Percentiles rank a stretch among this genome's conserved stretches.
Evolutionary conservation across 2,113 vertebrate genomes (phyloP).

Genomic region (Pithys albifrons): DNA sequence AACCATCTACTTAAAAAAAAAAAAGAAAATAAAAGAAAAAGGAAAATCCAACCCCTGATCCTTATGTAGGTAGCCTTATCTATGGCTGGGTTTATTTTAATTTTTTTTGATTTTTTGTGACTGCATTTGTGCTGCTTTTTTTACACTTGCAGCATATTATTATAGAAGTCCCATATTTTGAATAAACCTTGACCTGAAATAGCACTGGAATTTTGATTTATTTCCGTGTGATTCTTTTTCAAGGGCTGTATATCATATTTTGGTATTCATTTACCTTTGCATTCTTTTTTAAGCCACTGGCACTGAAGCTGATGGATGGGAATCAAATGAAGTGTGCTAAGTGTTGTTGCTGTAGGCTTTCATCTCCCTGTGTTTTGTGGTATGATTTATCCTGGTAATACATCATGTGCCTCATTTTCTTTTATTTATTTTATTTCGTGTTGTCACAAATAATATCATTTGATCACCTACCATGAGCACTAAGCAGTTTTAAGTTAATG

Average conservation of each 20-base stretch:
- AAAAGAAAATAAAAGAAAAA: not conserved
- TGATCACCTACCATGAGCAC: slow-evolving; percentile 74
- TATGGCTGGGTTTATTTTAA: not conserved
- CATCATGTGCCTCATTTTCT: slow-evolving; percentile 78
- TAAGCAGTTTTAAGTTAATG: slow-evolving; percentile 84
- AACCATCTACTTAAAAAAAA: not conserved
- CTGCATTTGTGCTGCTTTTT: slow-evolving; percentile 18
- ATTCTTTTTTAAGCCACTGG: slow-evolving; percentile 78
- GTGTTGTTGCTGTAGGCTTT: slow-evolving; percentile 80
- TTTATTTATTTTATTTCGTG: slow-evolving; percentile 83
- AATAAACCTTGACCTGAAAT: slow-evolving; percentile 64
- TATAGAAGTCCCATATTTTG: slow-evolving; percentile 53
- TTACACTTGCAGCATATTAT: slow-evolving; percentile 28
- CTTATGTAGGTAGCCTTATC: not conserved
- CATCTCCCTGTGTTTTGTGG: slow-evolving; percentile 73
- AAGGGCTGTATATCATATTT: slow-evolving; percentile 77
- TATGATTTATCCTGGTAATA: slow-evolving; percentile 86
- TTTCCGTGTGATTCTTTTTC: slow-evolving; percentile 68
- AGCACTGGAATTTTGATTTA: slow-evolving; percentile 73
- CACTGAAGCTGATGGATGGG: slow-evolving; percentile 82
- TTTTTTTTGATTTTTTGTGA: not conserved
- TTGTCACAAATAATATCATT: slow-evolving; percentile 85
- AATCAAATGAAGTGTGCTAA: slow-evolving; percentile 90
- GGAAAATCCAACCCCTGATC: not conserved
- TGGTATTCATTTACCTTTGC: slow-evolving; percentile 80